Evolutionary conservation across 92 coral and sea anemone species (phyloP).

Genomic region (Isaurus tuberculatus): DNA sequence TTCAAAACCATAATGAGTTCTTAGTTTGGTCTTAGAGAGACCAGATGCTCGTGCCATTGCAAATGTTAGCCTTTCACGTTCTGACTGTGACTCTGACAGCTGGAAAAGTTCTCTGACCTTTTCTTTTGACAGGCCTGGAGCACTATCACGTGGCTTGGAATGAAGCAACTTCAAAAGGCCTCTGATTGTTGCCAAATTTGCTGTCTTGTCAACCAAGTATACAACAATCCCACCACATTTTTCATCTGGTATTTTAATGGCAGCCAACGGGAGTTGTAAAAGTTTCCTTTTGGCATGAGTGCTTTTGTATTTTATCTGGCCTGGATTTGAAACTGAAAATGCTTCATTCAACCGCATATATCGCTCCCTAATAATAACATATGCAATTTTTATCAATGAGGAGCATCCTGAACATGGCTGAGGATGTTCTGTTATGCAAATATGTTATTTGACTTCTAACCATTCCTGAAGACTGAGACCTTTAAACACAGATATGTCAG

Average conservation of each 20-base stretch:
- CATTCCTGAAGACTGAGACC: slow-evolving; percentile 44
- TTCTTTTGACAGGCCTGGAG: slow-evolving; percentile 46
- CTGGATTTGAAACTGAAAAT: slow-evolving; percentile 51
- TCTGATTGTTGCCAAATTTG: slow-evolving; percentile 50
- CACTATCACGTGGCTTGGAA: slow-evolving; percentile 32
- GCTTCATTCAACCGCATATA: slow-evolving; percentile 53
- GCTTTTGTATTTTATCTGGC: slow-evolving; percentile 28
- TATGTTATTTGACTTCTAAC: slow-evolving; percentile 38
- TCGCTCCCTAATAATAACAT: slow-evolving; percentile 30
- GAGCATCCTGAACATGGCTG: slow-evolving; percentile 49
- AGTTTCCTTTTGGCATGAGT: slow-evolving; percentile 29
- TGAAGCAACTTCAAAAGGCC: slow-evolving; percentile 38
- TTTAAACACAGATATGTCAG: slow-evolving; percentile 49
- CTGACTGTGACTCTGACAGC: slow-evolving; percentile 48
- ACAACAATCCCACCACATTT: slow-evolving; percentile 40
- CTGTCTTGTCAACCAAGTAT: slow-evolving; percentile 49
- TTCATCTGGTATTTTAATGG: slow-evolving; percentile 43
- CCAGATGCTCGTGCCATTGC: slow-evolving; percentile 49
- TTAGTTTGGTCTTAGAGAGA: slow-evolving; percentile 53
- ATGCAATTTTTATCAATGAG: slow-evolving; percentile 36
- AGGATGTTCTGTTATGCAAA: slow-evolving; percentile 47
- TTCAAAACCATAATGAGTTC: slow-evolving; percentile 57
- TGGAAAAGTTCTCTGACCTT: slow-evolving; percentile 42
- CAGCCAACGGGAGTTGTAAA: slow-evolving; percentile 47
- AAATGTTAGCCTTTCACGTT: slow-evolving; percentile 22